Conservation (phyloP, 2,888 invertebrate species). For the Sinotaia quadrata region DNA sequence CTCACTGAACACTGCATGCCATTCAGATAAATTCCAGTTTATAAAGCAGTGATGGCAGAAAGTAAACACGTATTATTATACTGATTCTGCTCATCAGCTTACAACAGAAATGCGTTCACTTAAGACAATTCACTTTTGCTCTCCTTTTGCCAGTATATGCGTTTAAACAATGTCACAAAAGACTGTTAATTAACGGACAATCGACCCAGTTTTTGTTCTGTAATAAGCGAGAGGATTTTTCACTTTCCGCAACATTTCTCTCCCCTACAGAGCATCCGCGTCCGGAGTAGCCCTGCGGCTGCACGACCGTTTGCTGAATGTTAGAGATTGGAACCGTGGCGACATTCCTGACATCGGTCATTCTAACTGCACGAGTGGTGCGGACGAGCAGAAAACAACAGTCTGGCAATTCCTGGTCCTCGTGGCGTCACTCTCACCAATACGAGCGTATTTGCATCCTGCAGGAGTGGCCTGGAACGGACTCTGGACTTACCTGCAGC, state of each 20-base stretch:
- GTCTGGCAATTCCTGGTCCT: constrained; percentile 66
- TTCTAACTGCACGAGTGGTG: background rate
- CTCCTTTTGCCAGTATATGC: too few relatives aligned
- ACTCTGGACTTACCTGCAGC: constrained; percentile 13
- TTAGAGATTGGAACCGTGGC: background rate
- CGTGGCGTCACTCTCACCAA: constrained; percentile 68
- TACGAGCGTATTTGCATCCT: constrained; percentile 67
- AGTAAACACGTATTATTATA: too few relatives aligned
- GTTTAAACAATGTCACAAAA: background rate
- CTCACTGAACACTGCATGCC: too few relatives aligned
- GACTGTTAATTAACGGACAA: background rate
- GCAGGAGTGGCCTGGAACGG: constrained; percentile 60
- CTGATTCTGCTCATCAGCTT: too few relatives aligned
- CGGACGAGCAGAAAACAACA: constrained; percentile 40
- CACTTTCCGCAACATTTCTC: background rate
- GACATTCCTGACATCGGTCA: background rate
- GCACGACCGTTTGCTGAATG: background rate
- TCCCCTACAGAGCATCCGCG: background rate
- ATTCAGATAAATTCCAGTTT: too few relatives aligned
- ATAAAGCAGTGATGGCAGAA: too few relatives aligned
- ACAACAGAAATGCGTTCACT: too few relatives aligned
- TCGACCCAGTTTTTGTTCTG: too few relatives aligned
- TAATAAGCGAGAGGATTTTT: background rate
- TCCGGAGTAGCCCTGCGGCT: constrained; percentile 15
- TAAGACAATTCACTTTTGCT: too few relatives aligned